Base-by-base conservation (phyloP, 2,113 vertebrate genomes). In the Heteronetta atricapilla region DNA sequence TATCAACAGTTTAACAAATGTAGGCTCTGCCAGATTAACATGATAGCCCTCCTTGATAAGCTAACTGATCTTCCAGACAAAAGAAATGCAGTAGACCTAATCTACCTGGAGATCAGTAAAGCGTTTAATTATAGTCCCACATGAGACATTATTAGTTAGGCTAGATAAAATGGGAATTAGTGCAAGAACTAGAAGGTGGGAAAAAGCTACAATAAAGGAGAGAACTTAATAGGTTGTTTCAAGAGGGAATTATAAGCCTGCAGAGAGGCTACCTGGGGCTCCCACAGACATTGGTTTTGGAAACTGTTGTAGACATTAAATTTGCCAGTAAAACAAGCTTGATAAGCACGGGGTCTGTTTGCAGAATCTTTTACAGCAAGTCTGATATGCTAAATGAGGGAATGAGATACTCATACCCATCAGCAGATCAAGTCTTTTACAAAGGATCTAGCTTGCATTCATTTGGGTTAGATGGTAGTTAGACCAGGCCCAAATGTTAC, bases 101-200 rank as follows among this genome's bases (percentile, higher is more conserved):
- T 92, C 94, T 89, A 94, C 78, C 78, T 92, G 34, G 44, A 62
- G 21, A 75, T 95, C 86, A 93, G 66, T 62, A 91, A 94, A 95
- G 74, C 62, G 29, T 79, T 96, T 90, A 91, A 91, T 79, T 52
- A 31, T 58, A 86, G 36, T 89, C 83, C 81, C 94, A 86, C 67
- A 68, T 40, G 86, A 89, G 87, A 94, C 44, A 5, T 58, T 60
- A 94, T 94, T 95, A 94, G 86, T 89, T 82, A 87, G 44, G 70
- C 58, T 79, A 89, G 70, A 92, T 83, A 83, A 93, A 86, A 92
- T 66, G 36, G 31, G 75, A 89, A 94, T 94, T 80, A 89, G 38
- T 29, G 33, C 46, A 34, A 11, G 53, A 26, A 55, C 11, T 46
- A 53, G 50, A 80, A 93, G 44, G 60, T 67, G 60, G 34, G 22